Evolutionary conservation across 2,113 vertebrate genomes (phyloP).

Genomic region (Typhlomys cinereus): DNA sequence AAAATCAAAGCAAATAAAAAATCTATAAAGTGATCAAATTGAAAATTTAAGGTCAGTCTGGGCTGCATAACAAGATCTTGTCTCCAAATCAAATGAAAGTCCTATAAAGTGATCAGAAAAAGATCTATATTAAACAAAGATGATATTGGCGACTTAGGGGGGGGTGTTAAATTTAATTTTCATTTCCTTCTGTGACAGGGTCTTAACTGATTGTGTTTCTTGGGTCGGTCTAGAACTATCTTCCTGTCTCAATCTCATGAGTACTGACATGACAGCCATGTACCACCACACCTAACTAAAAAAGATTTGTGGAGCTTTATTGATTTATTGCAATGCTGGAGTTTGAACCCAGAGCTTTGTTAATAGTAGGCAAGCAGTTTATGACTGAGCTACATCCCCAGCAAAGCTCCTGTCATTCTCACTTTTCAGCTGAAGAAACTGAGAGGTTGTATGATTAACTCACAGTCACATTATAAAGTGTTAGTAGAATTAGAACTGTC

Average conservation of each 20-base stretch:
- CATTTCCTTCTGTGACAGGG: not conserved
- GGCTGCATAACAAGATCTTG: not conserved
- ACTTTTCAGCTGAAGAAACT: constrained; percentile 13
- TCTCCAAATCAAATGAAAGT: too few species aligned
- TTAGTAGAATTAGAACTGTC: not conserved
- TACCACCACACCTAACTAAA: not conserved
- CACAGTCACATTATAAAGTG: not conserved
- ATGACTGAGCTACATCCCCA: not conserved
- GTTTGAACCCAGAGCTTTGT: not conserved
- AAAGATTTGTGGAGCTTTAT: not conserved
- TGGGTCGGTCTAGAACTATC: not conserved
- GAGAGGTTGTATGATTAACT: constrained; percentile 6
- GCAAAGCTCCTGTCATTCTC: not conserved
- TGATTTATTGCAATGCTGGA: not conserved
- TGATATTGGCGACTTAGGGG: not conserved
- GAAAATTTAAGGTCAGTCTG: not conserved
- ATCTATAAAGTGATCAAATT: too few species aligned
- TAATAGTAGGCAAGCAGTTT: not conserved
- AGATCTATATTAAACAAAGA: not conserved
- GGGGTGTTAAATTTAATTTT: not conserved
- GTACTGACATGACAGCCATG: not conserved
- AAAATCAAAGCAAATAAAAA: too few species aligned
- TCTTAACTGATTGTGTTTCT: not conserved
- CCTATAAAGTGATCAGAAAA: not conserved
- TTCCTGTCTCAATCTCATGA: not conserved